phyloP scores from a whole-genome alignment of 2,888 invertebrate genomes.

The Galeruca laticollis region DNA sequence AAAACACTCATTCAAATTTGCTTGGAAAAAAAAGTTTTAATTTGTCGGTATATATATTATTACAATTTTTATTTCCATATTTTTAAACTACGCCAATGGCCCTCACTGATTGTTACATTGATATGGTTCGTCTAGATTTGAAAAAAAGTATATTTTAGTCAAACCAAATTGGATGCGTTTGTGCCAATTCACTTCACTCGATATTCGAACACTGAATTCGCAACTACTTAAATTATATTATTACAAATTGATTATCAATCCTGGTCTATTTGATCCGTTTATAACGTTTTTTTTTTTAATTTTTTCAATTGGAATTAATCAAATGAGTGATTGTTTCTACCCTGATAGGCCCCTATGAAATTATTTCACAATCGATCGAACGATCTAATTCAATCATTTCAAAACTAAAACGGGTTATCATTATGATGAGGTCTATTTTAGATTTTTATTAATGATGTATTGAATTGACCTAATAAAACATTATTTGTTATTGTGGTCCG shows the following conservation, averaged over 20 bases:
- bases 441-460: slow-evolving; percentile 2
- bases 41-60: too few species aligned
- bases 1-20: too few species aligned
- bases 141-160: too few species aligned
- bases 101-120: too few species aligned
- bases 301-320: slow-evolving; percentile 18
- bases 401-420: slow-evolving; percentile 16
- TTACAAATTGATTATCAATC: neutral
- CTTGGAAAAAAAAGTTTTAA: too few species aligned
- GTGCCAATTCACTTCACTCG: too few species aligned
- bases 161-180: too few species aligned
- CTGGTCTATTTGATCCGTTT: neutral
- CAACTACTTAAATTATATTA: too few species aligned
- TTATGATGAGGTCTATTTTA: slow-evolving; percentile 14
- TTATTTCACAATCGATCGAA: slow-evolving; percentile 19
- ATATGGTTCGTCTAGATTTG: too few species aligned
- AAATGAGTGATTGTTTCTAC: slow-evolving; percentile 13
- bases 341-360: slow-evolving; percentile 23
- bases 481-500: slow-evolving; percentile 5
- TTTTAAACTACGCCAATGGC: too few species aligned
- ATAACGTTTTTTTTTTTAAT: neutral
- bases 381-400: slow-evolving; percentile 22
- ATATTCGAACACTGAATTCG: too few species aligned
- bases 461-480: neutral
- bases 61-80: too few species aligned